Evolutionary conservation across 1,140 invertebrate species (phyloP).

Genomic region (Doryteuthis pealeii): DNA sequence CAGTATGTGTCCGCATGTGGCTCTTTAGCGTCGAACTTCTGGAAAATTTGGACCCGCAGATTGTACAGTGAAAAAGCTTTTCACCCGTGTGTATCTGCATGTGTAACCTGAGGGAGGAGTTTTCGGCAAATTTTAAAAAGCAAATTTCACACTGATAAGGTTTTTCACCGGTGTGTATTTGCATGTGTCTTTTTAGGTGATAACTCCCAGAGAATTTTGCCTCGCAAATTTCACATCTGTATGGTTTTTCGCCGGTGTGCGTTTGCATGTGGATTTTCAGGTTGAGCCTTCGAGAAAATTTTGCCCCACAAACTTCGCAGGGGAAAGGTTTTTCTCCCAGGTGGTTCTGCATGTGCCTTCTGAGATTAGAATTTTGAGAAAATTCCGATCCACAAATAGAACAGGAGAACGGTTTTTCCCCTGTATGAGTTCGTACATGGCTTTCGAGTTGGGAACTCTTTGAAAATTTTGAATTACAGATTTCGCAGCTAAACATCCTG

Average conservation of each 20-base stretch:
- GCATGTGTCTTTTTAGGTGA: background rate
- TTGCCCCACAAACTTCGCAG: constrained; percentile 20
- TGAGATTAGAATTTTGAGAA: constrained; percentile 9
- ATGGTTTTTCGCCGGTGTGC: constrained; percentile 70
- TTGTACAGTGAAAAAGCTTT: constrained; percentile 26
- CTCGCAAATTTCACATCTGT: constrained; percentile 21
- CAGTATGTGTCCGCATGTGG: constrained; percentile 52
- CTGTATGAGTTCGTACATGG: background rate
- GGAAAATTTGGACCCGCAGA: constrained; percentile 25
- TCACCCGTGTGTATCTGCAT: constrained; percentile 54
- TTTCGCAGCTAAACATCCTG: constrained; percentile 81
- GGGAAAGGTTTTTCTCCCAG: constrained; percentile 20
- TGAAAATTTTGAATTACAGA: constrained; percentile 81
- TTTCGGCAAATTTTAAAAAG: background rate
- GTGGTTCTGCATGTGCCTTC: constrained; percentile 20
- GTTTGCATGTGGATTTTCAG: constrained; percentile 73
- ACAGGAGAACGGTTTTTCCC: background rate
- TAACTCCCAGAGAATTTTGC: constrained; percentile 17
- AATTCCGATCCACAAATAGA: background rate
- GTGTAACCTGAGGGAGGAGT: constrained; percentile 31
- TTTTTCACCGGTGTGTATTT: constrained; percentile 60
- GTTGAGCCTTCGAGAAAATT: constrained; percentile 11
- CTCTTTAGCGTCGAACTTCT: constrained; percentile 36
- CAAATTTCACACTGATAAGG: constrained; percentile 64
- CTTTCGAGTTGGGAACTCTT: background rate